Percentiles rank a stretch among this genome's conserved stretches.
These are phyloP conservation scores for Turritopsis rubra DNA, from an alignment of 30 jellyfish, hydroid and myxozoan species.

Conservation along the genomic window DNA sequence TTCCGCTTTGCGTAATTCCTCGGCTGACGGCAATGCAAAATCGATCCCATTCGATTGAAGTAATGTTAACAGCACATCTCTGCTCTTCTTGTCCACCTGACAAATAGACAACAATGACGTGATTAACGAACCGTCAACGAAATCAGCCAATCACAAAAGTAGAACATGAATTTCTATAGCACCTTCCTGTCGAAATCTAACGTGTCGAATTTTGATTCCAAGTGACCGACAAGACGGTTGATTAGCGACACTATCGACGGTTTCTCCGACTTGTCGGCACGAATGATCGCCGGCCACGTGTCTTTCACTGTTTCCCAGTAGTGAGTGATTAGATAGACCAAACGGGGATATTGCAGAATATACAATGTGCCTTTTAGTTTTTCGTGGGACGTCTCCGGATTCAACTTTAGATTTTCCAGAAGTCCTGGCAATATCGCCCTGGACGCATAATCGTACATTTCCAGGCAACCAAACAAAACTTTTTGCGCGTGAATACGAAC, in stretches of 20 bases:
- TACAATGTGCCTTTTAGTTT: constrained; percentile 86
- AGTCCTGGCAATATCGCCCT: constrained; percentile 67
- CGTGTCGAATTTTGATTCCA: constrained; percentile 55
- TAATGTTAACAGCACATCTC: background rate
- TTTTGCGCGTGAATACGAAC: constrained; percentile 85
- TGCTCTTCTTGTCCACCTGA: background rate
- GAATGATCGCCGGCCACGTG: constrained; percentile 83
- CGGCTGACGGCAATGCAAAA: constrained; percentile 17
- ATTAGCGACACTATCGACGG: constrained; percentile 87
- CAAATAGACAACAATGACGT: background rate
- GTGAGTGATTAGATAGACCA: constrained; percentile 71
- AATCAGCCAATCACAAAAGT: background rate
- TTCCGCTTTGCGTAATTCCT: background rate
- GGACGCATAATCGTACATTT: constrained; percentile 69
- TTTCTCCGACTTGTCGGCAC: constrained; percentile 97
- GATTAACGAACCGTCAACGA: background rate
- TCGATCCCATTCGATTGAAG: background rate
- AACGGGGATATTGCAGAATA: constrained; percentile 44
- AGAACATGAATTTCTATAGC: background rate
- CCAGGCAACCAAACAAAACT: constrained; percentile 53
- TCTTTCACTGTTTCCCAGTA: constrained; percentile 74
- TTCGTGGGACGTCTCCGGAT: constrained; percentile 78
- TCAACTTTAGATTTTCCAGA: constrained; percentile 61
- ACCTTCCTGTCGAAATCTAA: constrained; percentile 66
- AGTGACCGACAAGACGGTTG: constrained; percentile 38